phyloP scores from a whole-genome alignment of 2,888 invertebrate species.

The Aricia artaxerxes region DNA sequence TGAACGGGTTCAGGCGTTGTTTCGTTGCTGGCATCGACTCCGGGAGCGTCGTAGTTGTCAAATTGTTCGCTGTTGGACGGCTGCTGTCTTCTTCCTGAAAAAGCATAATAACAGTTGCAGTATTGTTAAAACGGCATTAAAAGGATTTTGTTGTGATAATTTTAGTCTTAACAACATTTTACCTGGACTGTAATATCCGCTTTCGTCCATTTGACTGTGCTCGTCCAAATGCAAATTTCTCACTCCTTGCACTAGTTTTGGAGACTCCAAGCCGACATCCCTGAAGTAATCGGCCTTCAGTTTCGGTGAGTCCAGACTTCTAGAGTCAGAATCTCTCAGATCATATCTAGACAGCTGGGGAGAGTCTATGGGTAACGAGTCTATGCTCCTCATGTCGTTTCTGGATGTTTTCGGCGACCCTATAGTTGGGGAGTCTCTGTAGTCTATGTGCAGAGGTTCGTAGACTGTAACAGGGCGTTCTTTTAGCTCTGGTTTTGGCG shows the following conservation, averaged over 20 bases:
- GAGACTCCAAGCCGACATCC: slow-evolving; percentile 66
- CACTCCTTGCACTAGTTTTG: slow-evolving; percentile 66
- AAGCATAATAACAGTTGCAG: not conserved
- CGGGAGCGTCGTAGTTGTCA: slow-evolving; percentile 63
- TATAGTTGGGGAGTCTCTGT: slow-evolving; percentile 66
- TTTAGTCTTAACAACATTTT: not conserved
- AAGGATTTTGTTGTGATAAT: not conserved
- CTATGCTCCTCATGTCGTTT: slow-evolving; percentile 66
- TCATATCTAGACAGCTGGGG: slow-evolving; percentile 69
- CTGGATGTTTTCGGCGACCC: slow-evolving; percentile 72
- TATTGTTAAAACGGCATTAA: not conserved
- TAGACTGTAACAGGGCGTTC: slow-evolving; percentile 72
- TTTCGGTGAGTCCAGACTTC: slow-evolving; percentile 71
- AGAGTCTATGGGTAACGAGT: slow-evolving; percentile 71
- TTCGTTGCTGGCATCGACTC: slow-evolving; percentile 59
- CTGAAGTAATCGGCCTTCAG: slow-evolving; percentile 68
- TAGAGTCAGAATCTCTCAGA: slow-evolving; percentile 66
- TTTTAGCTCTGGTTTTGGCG: slow-evolving; percentile 65
- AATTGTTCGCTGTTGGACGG: slow-evolving; percentile 58
- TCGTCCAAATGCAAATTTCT: slow-evolving; percentile 72
- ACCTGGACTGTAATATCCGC: slow-evolving; percentile 76
- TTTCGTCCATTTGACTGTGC: slow-evolving; percentile 75
- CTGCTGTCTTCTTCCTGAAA: slow-evolving; percentile 60
- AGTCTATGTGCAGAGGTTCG: slow-evolving; percentile 71
- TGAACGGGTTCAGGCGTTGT: slow-evolving; percentile 66